phyloP scores from a whole-genome alignment of 2,888 invertebrate species.

The Eupithecia insigniata region DNA sequence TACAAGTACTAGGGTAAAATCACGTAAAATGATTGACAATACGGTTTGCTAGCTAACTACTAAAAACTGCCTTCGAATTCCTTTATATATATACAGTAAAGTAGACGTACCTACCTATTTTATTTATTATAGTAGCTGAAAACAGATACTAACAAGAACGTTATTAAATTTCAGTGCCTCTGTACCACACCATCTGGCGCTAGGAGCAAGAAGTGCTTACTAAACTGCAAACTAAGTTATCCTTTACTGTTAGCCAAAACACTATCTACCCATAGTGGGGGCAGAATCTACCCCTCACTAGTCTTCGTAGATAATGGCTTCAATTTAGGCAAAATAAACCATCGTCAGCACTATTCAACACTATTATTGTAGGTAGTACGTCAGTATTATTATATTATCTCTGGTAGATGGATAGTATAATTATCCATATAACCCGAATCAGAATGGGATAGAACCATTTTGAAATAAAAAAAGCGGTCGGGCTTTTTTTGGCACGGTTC shows the following conservation, averaged over 20 bases:
- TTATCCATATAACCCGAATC: too few relatives aligned
- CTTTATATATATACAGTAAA: background rate
- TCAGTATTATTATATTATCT: too few relatives aligned
- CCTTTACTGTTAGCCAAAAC: background rate
- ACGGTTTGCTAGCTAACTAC: too few relatives aligned
- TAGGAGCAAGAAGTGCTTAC: background rate
- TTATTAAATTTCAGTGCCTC: constrained; percentile 4
- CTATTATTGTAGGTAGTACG: too few relatives aligned
- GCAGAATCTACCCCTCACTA: too few relatives aligned
- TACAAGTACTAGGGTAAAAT: too few relatives aligned
- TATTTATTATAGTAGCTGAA: background rate
- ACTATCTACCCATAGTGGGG: background rate
- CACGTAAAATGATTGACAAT: too few relatives aligned
- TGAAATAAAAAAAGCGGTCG: background rate
- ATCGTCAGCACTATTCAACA: background rate
- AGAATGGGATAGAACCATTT: too few relatives aligned
- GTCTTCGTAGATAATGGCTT: background rate
- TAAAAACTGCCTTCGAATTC: too few relatives aligned
- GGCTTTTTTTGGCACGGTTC: too few relatives aligned
- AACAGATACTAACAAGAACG: background rate
- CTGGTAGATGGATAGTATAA: too few relatives aligned
- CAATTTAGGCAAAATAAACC: background rate
- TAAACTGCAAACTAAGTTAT: constrained; percentile 6
- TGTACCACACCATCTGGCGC: constrained; percentile 2
- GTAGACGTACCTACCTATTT: background rate